Conservation (phyloP, 2,888 invertebrate genomes). For the Bursaphelenchus okinawaensis region DNA sequence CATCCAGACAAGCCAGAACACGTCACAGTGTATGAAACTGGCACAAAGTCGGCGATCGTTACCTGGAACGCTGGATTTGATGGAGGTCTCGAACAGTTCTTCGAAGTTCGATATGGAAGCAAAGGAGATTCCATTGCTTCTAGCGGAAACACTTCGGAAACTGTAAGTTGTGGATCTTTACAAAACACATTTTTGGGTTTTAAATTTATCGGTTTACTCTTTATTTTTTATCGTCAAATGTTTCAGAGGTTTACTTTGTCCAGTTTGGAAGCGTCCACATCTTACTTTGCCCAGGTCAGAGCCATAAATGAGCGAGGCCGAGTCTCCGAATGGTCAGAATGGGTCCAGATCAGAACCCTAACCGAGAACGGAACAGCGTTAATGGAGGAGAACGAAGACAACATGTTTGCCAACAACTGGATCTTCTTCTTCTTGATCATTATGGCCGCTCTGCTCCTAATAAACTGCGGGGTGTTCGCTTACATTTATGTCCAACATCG, state of each 20-base stretch:
- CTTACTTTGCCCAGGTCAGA: slow-evolving; percentile 30
- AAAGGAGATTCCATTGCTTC: slow-evolving; percentile 35
- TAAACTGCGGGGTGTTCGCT: slow-evolving; percentile 24
- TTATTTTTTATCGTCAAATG: slow-evolving; percentile 33
- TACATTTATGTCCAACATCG: slow-evolving; percentile 25
- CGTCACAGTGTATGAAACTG: slow-evolving; percentile 41
- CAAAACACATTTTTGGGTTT: not conserved
- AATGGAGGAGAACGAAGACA: slow-evolving; percentile 7
- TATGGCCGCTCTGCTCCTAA: slow-evolving; percentile 18
- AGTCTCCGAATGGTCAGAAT: slow-evolving; percentile 27
- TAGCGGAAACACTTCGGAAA: slow-evolving; percentile 44
- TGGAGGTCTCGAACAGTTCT: slow-evolving; percentile 52
- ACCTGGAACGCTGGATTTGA: slow-evolving; percentile 49
- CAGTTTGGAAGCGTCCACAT: slow-evolving; percentile 17
- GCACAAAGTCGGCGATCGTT: slow-evolving; percentile 39
- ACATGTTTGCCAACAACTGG: slow-evolving; percentile 9
- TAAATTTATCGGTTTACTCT: not conserved
- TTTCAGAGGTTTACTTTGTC: slow-evolving; percentile 24
- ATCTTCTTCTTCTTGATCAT: slow-evolving; percentile 10
- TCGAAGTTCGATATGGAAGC: slow-evolving; percentile 45
- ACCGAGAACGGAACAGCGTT: slow-evolving; percentile 22
- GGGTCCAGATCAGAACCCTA: slow-evolving; percentile 21
- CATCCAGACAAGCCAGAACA: slow-evolving; percentile 46
- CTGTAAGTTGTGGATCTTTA: slow-evolving; percentile 35
- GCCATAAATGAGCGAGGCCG: slow-evolving; percentile 29